phyloP scores from a whole-genome alignment of 2,797 vertebrate genomes.

The Pipistrellus pipistrellus region DNA sequence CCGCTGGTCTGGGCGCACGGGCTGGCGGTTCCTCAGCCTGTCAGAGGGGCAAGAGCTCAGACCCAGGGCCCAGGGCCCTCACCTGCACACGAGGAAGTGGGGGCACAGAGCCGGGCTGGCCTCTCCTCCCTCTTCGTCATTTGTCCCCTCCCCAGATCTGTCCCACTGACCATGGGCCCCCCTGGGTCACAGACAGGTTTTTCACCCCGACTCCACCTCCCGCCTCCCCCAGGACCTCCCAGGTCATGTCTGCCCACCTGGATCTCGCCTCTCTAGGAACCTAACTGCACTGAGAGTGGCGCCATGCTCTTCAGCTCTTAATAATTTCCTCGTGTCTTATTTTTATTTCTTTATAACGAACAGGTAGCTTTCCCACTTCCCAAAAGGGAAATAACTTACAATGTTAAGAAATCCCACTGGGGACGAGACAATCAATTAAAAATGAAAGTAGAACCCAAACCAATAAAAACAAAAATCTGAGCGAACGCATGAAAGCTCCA shows the following conservation, averaged over 20 bases:
- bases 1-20: constrained; percentile 93
- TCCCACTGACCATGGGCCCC: not conserved
- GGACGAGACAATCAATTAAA: constrained; percentile 43
- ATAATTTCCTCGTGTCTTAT: not conserved
- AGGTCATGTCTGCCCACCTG: not conserved
- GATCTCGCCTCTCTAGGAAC: not conserved
- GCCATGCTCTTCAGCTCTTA: not conserved
- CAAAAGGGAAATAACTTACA: constrained; percentile 33
- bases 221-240: not conserved
- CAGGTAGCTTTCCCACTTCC: not conserved
- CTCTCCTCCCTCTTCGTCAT: not conserved
- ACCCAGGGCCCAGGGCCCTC: not conserved
- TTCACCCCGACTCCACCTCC: not conserved
- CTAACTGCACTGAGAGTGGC: not conserved
- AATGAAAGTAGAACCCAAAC: constrained; percentile 23
- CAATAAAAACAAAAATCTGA: not conserved
- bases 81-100: not conserved
- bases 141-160: not conserved
- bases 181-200: not conserved
- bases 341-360: constrained; percentile 47
- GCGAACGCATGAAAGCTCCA: not conserved
- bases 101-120: not conserved
- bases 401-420: not conserved
- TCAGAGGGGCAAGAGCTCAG: not conserved
- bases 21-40: constrained; percentile 97